These are phyloP conservation scores for Thrips palmi DNA, from an alignment of 1,140 invertebrate species.

Conservation along the genomic window DNA sequence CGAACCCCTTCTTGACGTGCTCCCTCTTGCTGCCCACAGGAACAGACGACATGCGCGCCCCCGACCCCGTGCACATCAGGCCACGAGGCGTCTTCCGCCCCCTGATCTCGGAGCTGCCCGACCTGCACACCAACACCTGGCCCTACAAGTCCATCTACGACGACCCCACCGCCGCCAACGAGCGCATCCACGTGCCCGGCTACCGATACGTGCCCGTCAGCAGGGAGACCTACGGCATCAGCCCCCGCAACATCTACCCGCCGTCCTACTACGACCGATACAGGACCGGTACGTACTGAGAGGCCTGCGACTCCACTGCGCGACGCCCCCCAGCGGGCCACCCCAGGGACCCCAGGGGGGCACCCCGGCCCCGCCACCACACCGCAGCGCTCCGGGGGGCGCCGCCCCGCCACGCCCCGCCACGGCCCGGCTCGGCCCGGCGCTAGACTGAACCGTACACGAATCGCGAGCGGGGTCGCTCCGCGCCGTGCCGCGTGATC, in stretches of 20 bases:
- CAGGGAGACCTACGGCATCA: constrained; percentile 72
- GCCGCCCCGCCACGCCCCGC: too few species aligned
- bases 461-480: too few species aligned
- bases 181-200: constrained; percentile 64
- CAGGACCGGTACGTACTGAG: constrained; percentile 60
- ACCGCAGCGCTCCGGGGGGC: too few species aligned
- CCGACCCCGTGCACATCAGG: constrained; percentile 47
- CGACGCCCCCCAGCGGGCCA: too few species aligned
- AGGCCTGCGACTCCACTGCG: constrained; percentile 8
- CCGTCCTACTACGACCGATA: constrained; percentile 67
- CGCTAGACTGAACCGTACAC: too few species aligned
- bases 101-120: constrained; percentile 33
- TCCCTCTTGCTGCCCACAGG: constrained; percentile 35
- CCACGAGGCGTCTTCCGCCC: constrained; percentile 48
- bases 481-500: too few species aligned
- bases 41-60: constrained; percentile 74
- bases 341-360: too few species aligned
- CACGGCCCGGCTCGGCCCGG: too few species aligned
- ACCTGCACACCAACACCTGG: constrained; percentile 42
- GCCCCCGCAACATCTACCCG: constrained; percentile 64
- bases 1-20: too few species aligned
- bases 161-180: constrained; percentile 53
- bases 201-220: constrained; percentile 77
- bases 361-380: too few species aligned
- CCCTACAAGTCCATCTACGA: constrained; percentile 69